Evolutionary conservation across 2,797 vertebrate genomes (phyloP), one percentile per base, ranked within the genome.

Genomic region (Pterois miles): DNA sequence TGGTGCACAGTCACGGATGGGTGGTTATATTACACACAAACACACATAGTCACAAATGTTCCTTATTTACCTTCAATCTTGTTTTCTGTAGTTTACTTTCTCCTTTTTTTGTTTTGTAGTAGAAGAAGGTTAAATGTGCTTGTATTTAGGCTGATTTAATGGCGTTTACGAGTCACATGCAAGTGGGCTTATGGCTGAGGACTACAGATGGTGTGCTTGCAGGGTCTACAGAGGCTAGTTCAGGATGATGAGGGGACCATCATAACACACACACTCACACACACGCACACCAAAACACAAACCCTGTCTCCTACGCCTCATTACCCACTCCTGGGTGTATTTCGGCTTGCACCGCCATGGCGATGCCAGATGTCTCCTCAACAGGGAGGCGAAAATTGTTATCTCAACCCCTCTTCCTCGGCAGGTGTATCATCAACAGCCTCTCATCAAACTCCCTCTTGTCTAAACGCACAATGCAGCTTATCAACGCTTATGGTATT

Each of bases 321-420:
- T 96, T 94, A 94, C 78, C 86, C 89, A 71, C 90, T 91, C 85
- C 82, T 76, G 78, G 88, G 90, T 70, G 84, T 85, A 80, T 92
- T 93, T 93, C 59, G 38, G 74, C 76, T 79, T 70, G 74, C 80
- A 72, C 50, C 75, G 62, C 91, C 84, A 72, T 92, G 89, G 84
- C 86, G 76, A 78, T 53, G 87, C 90, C 93, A 94, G 91, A 90
- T 94, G 94, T 89, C 93, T 88, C 81, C 86, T 82, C 76, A 58
- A 86, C 86, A 74, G 80, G 83, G 83, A 84, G 89, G 76, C 69
- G 88, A 78, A 88, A 90, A 91, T 78, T 86, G 91, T 90, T 91
- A 81, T 91, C 86, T 83, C 79, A 88, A 77, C 80, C 90, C 72
- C 83, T 85, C 71, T 78, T 85, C 74, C 62, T 71, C 33, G 71